Evolutionary conservation across 2,113 vertebrate species (phyloP).

Genomic region (Indicator maculatus): DNA sequence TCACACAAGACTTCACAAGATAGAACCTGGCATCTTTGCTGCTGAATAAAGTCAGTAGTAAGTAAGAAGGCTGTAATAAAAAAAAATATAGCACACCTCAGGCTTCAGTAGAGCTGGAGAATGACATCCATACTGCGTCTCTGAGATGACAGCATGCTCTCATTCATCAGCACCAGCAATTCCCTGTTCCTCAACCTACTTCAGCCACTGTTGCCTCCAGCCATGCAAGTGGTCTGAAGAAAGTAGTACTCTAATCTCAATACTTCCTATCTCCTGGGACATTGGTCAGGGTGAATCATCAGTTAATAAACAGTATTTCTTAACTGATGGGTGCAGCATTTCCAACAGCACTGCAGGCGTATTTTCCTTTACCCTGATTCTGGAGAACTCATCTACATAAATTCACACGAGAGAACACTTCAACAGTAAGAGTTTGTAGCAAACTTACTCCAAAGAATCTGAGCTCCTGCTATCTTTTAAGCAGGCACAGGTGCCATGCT

Average conservation of each 20-base stretch:
- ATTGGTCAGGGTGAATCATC: constrained; percentile 36
- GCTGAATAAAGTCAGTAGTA: not conserved
- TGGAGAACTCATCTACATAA: not conserved
- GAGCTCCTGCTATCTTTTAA: not conserved
- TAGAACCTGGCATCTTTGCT: not conserved
- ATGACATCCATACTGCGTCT: not conserved
- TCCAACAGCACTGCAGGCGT: not conserved
- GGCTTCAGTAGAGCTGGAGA: not conserved
- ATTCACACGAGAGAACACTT: not conserved
- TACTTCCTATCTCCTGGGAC: constrained; percentile 10
- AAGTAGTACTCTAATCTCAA: not conserved
- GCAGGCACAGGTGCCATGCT: not conserved
- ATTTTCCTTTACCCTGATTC: not conserved
- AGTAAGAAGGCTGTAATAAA: not conserved
- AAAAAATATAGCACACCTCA: constrained; percentile 18
- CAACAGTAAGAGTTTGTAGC: not conserved
- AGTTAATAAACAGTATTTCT: constrained; percentile 48
- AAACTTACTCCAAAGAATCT: not conserved
- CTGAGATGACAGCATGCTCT: not conserved
- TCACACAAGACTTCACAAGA: not conserved
- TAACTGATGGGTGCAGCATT: constrained; percentile 34
- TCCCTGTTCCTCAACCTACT: not conserved
- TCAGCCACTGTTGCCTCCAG: not conserved
- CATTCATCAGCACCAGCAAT: not conserved
- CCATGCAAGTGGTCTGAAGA: not conserved